Percentiles rank a stretch among this genome's conserved stretches.
These are phyloP conservation scores for Neolamprologus fasciatus DNA, from an alignment of 2,113 vertebrate species.

Conservation along the genomic window DNA sequence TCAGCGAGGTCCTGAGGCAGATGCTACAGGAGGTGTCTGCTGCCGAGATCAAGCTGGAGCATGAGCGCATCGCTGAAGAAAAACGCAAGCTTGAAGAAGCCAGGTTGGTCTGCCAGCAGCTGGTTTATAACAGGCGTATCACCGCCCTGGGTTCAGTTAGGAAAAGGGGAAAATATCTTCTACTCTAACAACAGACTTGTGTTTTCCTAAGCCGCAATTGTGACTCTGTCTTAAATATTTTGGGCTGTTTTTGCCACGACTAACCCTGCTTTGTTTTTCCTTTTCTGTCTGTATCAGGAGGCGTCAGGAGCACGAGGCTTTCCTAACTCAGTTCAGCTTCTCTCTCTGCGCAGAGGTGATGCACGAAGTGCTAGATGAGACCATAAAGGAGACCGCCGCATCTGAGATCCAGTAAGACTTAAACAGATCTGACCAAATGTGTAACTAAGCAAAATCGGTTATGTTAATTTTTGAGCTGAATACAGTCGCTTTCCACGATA, in stretches of 20 bases:
- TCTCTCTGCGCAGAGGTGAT: slow-evolving; percentile 74
- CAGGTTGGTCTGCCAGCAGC: slow-evolving; percentile 60
- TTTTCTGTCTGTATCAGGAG: slow-evolving; percentile 53
- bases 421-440: neutral
- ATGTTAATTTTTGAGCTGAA: neutral
- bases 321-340: slow-evolving; percentile 73
- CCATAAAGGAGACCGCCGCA: slow-evolving; percentile 61
- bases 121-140: neutral
- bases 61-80: slow-evolving; percentile 73
- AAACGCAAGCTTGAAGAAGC: slow-evolving; percentile 77
- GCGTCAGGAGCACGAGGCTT: slow-evolving; percentile 76
- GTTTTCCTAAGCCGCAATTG: neutral
- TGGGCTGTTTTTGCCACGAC: accelerated
- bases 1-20: slow-evolving; percentile 69
- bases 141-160: neutral
- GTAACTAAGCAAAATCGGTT: too few relatives aligned
- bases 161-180: neutral
- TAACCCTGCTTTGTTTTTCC: neutral
- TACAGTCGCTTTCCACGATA: neutral
- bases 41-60: slow-evolving; percentile 63
- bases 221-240: neutral
- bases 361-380: slow-evolving; percentile 74
- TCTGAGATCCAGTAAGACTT: slow-evolving; percentile 75
- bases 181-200: neutral
- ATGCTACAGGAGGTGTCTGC: slow-evolving; percentile 68